Conservation (phyloP, 2,888 invertebrate genomes). For the Pristionchus japonicus region DNA sequence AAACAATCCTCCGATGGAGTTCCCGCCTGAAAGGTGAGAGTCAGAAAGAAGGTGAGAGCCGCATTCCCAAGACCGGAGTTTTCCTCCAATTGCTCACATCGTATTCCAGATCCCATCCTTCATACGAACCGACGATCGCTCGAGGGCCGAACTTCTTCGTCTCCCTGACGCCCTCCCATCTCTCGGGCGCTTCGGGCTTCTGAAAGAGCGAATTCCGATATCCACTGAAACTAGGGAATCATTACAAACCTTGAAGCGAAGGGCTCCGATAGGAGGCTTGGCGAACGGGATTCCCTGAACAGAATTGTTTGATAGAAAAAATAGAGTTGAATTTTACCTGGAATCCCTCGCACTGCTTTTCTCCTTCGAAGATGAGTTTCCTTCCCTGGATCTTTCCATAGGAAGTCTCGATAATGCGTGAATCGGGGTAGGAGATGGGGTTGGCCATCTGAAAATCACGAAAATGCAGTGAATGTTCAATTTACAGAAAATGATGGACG, state of each 20-base stretch:
- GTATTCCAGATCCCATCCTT: not conserved
- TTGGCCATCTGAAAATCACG: not conserved
- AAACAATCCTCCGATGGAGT: slow-evolving; percentile 24
- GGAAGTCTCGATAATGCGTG: not conserved
- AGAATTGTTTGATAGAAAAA: not conserved
- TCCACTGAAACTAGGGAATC: not conserved
- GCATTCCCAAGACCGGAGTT: too few relatives aligned
- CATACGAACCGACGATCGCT: not conserved
- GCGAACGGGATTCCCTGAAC: slow-evolving; percentile 70
- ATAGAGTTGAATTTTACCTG: not conserved
- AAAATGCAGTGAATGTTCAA: not conserved
- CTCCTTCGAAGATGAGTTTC: not conserved
- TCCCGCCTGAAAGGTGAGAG: not conserved
- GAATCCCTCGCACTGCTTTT: slow-evolving; percentile 19
- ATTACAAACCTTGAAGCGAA: slow-evolving; percentile 56
- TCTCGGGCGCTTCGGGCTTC: slow-evolving; percentile 55
- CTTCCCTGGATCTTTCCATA: slow-evolving; percentile 24
- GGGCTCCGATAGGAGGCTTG: slow-evolving; percentile 68
- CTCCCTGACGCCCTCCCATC: slow-evolving; percentile 56
- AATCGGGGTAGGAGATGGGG: not conserved
- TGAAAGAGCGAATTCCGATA: slow-evolving; percentile 36
- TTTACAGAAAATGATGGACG: not conserved
- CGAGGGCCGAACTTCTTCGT: slow-evolving; percentile 55
- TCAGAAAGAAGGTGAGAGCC: too few relatives aligned
- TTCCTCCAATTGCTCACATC: not conserved